Percentiles rank a stretch among this genome's conserved stretches.
Evolutionary conservation across 2,113 vertebrate species (phyloP).

Genomic region (Elaphurus davidianus): DNA sequence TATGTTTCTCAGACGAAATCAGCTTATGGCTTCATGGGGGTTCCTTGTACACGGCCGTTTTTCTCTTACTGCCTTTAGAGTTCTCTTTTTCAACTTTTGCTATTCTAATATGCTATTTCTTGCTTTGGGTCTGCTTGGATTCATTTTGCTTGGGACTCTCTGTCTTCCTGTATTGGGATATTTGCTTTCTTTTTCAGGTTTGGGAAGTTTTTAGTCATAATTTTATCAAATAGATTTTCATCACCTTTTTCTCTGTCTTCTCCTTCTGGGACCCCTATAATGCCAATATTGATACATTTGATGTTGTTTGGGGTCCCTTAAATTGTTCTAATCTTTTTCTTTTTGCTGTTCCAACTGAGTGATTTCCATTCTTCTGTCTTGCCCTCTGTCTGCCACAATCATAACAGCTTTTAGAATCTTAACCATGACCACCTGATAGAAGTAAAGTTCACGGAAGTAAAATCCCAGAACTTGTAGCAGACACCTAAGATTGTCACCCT

Average conservation of each 20-base stretch:
- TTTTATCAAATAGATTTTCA: background rate
- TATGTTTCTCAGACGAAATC: background rate
- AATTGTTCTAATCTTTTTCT: background rate
- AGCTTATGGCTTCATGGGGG: background rate
- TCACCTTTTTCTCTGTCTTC: background rate
- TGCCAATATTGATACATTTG: background rate
- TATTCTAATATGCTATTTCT: background rate
- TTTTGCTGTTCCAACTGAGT: background rate
- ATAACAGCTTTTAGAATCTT: background rate
- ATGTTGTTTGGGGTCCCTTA: background rate
- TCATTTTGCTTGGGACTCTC: background rate
- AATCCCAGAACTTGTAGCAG: background rate
- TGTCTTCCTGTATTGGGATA: background rate
- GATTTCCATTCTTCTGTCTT: background rate
- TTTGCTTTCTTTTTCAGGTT: background rate
- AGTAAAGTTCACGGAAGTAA: background rate
- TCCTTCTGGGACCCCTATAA: background rate
- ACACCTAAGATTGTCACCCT: background rate
- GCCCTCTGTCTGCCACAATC: background rate
- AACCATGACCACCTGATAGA: background rate
- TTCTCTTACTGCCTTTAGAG: background rate
- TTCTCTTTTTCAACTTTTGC: background rate
- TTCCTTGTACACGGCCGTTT: background rate
- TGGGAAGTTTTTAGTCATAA: background rate
- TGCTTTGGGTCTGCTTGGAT: background rate